Conservation (phyloP, 2,797 vertebrate species). For the Bradypodion ventrale region DNA sequence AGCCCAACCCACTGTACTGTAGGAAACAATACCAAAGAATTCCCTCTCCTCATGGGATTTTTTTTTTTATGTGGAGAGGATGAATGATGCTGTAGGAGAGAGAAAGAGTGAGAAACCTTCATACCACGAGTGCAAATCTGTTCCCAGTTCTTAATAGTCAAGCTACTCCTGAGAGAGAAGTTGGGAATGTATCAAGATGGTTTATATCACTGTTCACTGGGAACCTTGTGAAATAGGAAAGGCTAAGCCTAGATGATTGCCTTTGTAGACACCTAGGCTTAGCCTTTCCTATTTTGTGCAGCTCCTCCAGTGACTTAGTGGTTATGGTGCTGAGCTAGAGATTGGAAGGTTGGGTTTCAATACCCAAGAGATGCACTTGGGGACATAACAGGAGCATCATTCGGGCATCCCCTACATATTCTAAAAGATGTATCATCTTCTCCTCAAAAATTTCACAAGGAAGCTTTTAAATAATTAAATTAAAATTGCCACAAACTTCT, state of each 20-base stretch:
- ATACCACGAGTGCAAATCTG: not conserved
- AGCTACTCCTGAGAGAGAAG: too few relatives aligned
- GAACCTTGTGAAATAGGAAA: not conserved
- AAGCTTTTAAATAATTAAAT: not conserved
- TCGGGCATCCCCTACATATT: too few relatives aligned
- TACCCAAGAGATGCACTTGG: too few relatives aligned
- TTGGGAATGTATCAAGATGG: not conserved
- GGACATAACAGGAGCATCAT: too few relatives aligned
- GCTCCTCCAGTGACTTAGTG: too few relatives aligned
- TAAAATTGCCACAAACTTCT: not conserved
- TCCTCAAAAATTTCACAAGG: not conserved
- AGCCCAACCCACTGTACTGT: not conserved
- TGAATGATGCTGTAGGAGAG: not conserved
- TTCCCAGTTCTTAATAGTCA: not conserved
- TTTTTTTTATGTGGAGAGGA: not conserved
- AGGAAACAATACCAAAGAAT: not conserved
- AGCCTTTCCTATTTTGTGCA: too few relatives aligned
- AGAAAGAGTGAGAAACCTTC: not conserved
- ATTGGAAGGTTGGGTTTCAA: too few relatives aligned
- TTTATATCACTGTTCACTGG: not conserved
- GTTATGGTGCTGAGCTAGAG: too few relatives aligned
- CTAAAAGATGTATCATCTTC: not conserved
- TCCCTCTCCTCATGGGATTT: not conserved
- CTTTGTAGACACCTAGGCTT: too few relatives aligned
- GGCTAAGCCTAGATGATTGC: too few relatives aligned